Base-by-base conservation (phyloP, 2,888 invertebrate species). In the Xestia ashworthii region DNA sequence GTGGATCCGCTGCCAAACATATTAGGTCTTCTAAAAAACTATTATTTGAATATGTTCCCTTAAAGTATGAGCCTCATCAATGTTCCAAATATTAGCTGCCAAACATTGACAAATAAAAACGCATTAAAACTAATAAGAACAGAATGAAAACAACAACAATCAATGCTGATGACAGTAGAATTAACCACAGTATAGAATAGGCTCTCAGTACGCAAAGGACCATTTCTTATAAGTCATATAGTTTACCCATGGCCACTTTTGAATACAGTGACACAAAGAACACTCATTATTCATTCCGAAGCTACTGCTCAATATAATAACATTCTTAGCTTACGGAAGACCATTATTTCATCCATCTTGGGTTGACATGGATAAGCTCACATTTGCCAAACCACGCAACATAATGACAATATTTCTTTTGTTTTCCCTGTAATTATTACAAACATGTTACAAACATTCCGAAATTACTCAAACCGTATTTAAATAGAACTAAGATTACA, bases 361-460 rank as follows among this genome's bases (percentile, higher is more conserved):
- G 3, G 6, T 58, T 25, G 58, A 14, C 58, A 58, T 58, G 2
- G 14, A 25, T 14, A 55, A 25, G 25, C 25, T 58, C 14, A 14
- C 6, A 25, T 25, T 46, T n/a, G 12, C 8, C 8, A 38, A 41
- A 38, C n/a, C 46, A 41, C 22, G 67, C 38, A 64, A 71, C 55
- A 50, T 55, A 62, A 70, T 53, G 5, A 62, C 12, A 11, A 46
- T 48, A 25, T 62, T 71, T 78, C 67, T 64, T 71, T 78, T 83
- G 71, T 83, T 78, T 83, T 58, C 62, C 55, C 2, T 19, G 14
- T 48, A 65, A 74, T 74, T 67, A 84, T 73, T 85, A 9, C 85
- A 82, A 67, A 73, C 44, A 8, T 71, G 50, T n/a, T 64, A 25
- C 25, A 72, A 67, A 72, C 65, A 41, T 62, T 25, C 55, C 25